These are phyloP conservation scores for Brachyalestes nurse DNA, from an alignment of 2,797 vertebrate genomes.

Conservation along the genomic window DNA sequence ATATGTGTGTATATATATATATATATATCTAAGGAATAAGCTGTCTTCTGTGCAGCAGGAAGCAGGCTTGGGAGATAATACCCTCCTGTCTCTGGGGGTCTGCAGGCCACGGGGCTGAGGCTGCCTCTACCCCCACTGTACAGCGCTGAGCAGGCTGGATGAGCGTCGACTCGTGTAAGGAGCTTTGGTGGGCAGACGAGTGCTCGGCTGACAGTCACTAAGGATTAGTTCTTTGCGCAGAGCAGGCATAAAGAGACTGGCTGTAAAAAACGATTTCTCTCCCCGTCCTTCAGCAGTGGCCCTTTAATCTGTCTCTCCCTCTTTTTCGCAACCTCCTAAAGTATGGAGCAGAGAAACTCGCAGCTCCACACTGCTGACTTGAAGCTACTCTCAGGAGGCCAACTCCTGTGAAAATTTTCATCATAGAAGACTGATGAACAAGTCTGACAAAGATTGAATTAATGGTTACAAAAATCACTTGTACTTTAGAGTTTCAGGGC, in stretches of 20 bases:
- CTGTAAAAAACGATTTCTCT: conserved; percentile 53
- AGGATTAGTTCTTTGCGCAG: conserved; percentile 69
- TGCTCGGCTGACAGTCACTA: conserved; percentile 67
- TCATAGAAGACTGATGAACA: conserved; percentile 18
- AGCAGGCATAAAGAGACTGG: conserved; percentile 53
- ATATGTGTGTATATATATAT: not conserved
- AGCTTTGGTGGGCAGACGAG: conserved; percentile 70
- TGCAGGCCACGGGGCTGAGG: conserved; percentile 12
- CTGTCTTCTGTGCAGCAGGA: conserved; percentile 20
- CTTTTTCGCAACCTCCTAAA: conserved; percentile 36
- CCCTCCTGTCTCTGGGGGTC: conserved; percentile 24
- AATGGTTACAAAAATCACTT: not conserved
- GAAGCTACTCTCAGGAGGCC: conserved; percentile 33
- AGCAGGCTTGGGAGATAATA: conserved; percentile 47
- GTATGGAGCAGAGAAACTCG: conserved; percentile 25
- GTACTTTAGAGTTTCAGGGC: not conserved
- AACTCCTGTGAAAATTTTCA: conserved; percentile 13
- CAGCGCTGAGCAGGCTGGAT: conserved; percentile 42
- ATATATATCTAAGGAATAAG: conserved; percentile 37
- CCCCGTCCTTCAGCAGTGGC: conserved; percentile 46
- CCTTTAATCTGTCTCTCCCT: conserved; percentile 51
- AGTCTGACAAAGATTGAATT: not conserved
- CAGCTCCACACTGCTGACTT: conserved; percentile 15
- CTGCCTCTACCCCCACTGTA: conserved; percentile 7
- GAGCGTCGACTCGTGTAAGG: conserved; percentile 65